Percentiles rank a stretch among this genome's conserved stretches.
These are phyloP conservation scores for Ciconia stormi DNA, from an alignment of 2,113 vertebrate genomes.

Conservation along the genomic window DNA sequence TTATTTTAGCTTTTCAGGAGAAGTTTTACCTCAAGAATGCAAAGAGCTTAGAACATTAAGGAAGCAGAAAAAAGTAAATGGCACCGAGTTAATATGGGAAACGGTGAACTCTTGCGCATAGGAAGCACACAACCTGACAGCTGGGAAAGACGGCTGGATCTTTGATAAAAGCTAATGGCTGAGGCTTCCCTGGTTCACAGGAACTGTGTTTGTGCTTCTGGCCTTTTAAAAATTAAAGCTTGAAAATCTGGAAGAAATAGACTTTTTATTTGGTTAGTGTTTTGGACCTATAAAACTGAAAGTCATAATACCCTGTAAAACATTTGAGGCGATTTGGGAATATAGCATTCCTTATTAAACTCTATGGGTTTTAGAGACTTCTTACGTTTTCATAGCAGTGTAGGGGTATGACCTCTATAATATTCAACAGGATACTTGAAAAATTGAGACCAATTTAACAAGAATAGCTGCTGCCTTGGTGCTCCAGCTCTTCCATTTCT, in stretches of 20 bases:
- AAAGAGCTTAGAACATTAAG: background rate
- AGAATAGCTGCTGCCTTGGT: background rate
- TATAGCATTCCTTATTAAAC: background rate
- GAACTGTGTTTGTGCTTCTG: background rate
- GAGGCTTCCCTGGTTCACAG: background rate
- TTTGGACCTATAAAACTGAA: background rate
- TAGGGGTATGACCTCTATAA: background rate
- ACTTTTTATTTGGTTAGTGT: slow-evolving; percentile 13
- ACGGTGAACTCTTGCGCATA: background rate
- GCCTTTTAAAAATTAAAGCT: background rate
- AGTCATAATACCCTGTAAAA: background rate
- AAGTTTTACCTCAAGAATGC: background rate
- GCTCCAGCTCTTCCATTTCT: slow-evolving; percentile 12
- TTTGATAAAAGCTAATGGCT: background rate
- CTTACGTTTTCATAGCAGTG: background rate
- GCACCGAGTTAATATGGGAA: background rate
- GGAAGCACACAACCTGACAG: background rate
- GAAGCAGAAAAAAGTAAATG: background rate
- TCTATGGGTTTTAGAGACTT: background rate
- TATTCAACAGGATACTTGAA: background rate
- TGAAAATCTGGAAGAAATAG: background rate
- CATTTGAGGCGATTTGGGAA: background rate
- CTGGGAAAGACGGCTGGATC: background rate
- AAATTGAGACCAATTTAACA: slow-evolving; percentile 20
- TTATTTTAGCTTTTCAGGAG: background rate